Evolutionary conservation across 2,113 vertebrate species (phyloP), one percentile per base, ranked within the genome.

Genomic region (Megaceryle maxima): DNA sequence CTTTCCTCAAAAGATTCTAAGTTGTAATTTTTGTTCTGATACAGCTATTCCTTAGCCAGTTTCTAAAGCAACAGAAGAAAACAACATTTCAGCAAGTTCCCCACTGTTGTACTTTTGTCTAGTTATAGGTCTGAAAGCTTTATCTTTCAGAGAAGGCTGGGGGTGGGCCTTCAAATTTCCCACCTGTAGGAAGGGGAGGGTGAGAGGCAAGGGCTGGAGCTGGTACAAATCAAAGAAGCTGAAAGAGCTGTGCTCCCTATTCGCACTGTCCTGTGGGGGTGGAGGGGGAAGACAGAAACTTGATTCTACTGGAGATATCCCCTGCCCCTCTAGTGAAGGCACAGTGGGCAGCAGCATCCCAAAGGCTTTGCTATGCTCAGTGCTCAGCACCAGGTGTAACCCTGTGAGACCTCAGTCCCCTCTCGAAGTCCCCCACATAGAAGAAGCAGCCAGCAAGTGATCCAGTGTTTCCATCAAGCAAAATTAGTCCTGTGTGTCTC

Each of bases 381-480:
- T 55, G 57, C 46, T 33, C 39, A 20, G 20, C 44, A 83, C 16
- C 35, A n/a, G 33, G 13, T 74, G 28, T 76, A 62, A 56, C 8
- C 43, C 0, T 0, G 4, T 39, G 63, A 80, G 16, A 69, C 15
- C 43, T 60, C n/a, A 11, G 31, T 73, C 53, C 39, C 7, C 13
- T 46, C 22, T 75, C 12, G 50, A 51, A 51, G 24, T 51, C 13
- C 79, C 44, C 55, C 24, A 2, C 39, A 39, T n/a, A 18, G 16
- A 80, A 56, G 39, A 41, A 81, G 48, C 59, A 80, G 63, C 59
- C 1, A 0, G 24, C n/a, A 31, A 35, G 25, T 39, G 62, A 57
- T 51, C 9, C 66, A 43, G 39, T 13, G 25, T 39, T 72, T 92
- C 67, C 13, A 2, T 39, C 53, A 48, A 29, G 67, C 9, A 6